These are phyloP conservation scores for Epizoanthus ramosus DNA, from an alignment of 92 coral and sea anemone species.

Conservation along the genomic window DNA sequence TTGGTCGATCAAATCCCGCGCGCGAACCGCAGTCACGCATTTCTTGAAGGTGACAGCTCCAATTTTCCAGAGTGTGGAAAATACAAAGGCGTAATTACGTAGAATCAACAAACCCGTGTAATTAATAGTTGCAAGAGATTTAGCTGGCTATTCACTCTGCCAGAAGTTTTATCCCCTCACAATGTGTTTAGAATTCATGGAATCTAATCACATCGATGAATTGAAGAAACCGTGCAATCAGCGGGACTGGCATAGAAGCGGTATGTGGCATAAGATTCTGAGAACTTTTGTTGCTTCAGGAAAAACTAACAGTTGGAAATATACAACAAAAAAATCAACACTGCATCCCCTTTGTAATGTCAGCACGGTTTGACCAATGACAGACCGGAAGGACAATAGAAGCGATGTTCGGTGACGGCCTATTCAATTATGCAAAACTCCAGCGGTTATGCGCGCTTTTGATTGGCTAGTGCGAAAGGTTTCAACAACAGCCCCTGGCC, in stretches of 20 bases:
- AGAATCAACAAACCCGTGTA: slow-evolving; percentile 65
- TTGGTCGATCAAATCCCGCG: too few relatives aligned
- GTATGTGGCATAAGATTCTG: slow-evolving; percentile 56
- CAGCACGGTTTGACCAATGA: slow-evolving; percentile 57
- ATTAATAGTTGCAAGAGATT: slow-evolving; percentile 52
- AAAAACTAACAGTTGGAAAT: slow-evolving; percentile 67
- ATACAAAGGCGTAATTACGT: slow-evolving; percentile 61
- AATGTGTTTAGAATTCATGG: slow-evolving; percentile 37
- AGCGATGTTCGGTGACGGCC: slow-evolving; percentile 64
- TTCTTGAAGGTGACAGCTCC: slow-evolving; percentile 53
- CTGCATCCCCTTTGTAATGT: slow-evolving; percentile 51
- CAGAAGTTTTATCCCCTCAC: slow-evolving; percentile 24
- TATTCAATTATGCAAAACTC: slow-evolving; percentile 81
- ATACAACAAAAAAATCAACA: slow-evolving; percentile 60
- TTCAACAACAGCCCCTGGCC: slow-evolving; percentile 83
- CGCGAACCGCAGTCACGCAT: slow-evolving; percentile 5
- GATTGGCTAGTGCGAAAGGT: slow-evolving; percentile 68
- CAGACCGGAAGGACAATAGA: slow-evolving; percentile 47
- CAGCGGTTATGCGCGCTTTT: slow-evolving; percentile 47
- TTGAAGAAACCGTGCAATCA: slow-evolving; percentile 1
- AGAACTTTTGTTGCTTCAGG: slow-evolving; percentile 76
- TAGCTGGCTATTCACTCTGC: slow-evolving; percentile 27
- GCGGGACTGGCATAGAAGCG: slow-evolving; percentile 33
- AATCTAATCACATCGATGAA: slow-evolving; percentile 26
- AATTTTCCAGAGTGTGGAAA: slow-evolving; percentile 57